Evolutionary conservation across 1,140 invertebrate genomes (phyloP).

Genomic region (Prorops nasuta): DNA sequence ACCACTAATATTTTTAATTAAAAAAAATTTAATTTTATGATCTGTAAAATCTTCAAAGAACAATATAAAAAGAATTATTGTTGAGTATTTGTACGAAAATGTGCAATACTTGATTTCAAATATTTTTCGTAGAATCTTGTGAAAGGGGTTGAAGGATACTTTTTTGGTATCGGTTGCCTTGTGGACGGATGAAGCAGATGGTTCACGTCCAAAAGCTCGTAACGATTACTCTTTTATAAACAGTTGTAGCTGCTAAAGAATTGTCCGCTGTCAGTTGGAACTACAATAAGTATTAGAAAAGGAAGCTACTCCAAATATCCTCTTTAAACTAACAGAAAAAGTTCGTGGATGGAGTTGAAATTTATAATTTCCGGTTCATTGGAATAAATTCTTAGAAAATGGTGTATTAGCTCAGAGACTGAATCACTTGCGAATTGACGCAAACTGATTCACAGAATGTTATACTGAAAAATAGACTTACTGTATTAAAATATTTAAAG

Average conservation of each 20-base stretch:
- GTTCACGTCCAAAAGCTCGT: conserved; percentile 39
- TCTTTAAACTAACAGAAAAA: conserved; percentile 9
- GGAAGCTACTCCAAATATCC: conserved; percentile 19
- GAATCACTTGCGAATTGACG: too few species aligned
- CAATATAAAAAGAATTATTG: too few species aligned
- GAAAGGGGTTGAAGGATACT: background rate
- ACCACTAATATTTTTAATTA: too few species aligned
- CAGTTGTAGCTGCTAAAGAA: conserved; percentile 25
- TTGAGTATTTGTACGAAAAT: too few species aligned
- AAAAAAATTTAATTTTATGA: too few species aligned
- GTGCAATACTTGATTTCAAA: too few species aligned
- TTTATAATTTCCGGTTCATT: conserved; percentile 38
- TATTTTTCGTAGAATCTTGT: too few species aligned
- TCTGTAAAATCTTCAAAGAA: too few species aligned
- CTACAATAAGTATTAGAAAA: background rate
- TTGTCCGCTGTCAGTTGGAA: conserved; percentile 19
- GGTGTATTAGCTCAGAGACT: conserved; percentile 5
- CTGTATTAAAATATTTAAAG: too few species aligned
- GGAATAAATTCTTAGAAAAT: conserved; percentile 29
- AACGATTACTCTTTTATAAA: conserved; percentile 42
- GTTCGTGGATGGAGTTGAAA: conserved; percentile 34
- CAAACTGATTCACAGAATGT: too few species aligned
- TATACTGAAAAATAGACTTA: too few species aligned
- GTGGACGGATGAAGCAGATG: conserved; percentile 34
- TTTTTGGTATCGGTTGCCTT: conserved; percentile 23